Conservation (phyloP, 2,888 invertebrate genomes). For the Diarsia dahlii region DNA sequence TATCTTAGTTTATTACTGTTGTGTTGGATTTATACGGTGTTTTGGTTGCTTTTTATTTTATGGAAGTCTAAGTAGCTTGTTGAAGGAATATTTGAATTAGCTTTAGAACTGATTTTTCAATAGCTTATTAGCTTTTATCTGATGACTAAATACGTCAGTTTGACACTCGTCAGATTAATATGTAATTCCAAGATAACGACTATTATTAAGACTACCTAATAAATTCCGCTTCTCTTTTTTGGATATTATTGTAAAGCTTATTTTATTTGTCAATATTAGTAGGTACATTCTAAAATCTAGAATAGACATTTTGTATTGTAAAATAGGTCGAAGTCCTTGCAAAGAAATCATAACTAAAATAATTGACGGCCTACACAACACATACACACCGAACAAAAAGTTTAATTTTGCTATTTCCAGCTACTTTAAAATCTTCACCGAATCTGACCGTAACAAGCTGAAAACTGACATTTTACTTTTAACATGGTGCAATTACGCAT, state of each 20-base stretch:
- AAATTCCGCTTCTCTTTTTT: not conserved
- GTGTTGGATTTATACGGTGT: not conserved
- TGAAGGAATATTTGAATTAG: not conserved
- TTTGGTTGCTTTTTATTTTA: conserved; percentile 4
- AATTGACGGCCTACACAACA: not conserved
- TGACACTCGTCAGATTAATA: not conserved
- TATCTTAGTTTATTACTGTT: conserved; percentile 27
- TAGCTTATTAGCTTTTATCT: not conserved
- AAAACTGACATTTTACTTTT: too few species aligned
- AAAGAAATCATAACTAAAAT: not conserved
- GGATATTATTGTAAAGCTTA: not conserved
- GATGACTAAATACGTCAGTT: not conserved
- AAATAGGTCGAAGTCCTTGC: not conserved
- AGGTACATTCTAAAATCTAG: not conserved
- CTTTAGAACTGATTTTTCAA: not conserved
- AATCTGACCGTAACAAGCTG: not conserved
- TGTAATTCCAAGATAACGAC: not conserved
- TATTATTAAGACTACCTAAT: not conserved
- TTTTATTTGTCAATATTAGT: too few species aligned
- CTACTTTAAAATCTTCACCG: not conserved
- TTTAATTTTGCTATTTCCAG: not conserved
- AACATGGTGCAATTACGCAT: not conserved
- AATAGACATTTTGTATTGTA: not conserved
- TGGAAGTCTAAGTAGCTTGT: conserved; percentile 8
- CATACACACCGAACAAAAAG: not conserved